A percentile compares a stretch with the other conserved stretches of the same genome.
These are phyloP conservation scores for Melanotus villosus DNA, from an alignment of 2,888 invertebrate species.

Conservation along the genomic window DNA sequence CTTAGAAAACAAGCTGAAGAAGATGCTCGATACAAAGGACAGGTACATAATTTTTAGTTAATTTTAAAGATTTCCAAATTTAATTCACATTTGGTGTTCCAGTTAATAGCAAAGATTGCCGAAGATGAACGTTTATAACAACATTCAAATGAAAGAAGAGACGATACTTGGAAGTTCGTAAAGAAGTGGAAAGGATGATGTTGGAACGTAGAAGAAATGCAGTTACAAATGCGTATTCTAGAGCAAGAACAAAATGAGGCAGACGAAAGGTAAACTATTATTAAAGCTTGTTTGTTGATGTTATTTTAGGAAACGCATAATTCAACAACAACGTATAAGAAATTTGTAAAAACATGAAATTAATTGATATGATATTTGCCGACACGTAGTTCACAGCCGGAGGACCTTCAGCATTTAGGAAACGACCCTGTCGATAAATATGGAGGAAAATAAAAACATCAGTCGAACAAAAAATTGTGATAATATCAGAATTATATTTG, in stretches of 20 bases:
- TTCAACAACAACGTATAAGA: conserved; percentile 72
- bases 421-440: conserved; percentile 49
- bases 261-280: conserved; percentile 63
- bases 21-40: conserved; percentile 67
- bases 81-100: no score
- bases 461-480: no score
- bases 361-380: conserved; percentile 74
- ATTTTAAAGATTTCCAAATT: no score
- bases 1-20: conserved; percentile 61
- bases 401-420: conserved; percentile 68
- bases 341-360: conserved; percentile 74
- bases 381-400: conserved; percentile 68
- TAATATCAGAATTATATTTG: no score
- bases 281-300: conserved; percentile 8
- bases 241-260: conserved; percentile 68
- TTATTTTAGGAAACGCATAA: conserved; percentile 68
- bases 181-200: conserved; percentile 71
- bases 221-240: conserved; percentile 63
- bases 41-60: no score
- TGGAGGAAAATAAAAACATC: conserved; percentile 19
- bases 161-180: conserved; percentile 71
- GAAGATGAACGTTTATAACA: conserved; percentile 75
- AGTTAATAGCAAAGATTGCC: conserved; percentile 71
- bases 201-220: conserved; percentile 69
- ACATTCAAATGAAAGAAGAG: conserved; percentile 70